Base-by-base conservation (phyloP, 1,140 invertebrate species). In the Neotoxoptera formosana region DNA sequence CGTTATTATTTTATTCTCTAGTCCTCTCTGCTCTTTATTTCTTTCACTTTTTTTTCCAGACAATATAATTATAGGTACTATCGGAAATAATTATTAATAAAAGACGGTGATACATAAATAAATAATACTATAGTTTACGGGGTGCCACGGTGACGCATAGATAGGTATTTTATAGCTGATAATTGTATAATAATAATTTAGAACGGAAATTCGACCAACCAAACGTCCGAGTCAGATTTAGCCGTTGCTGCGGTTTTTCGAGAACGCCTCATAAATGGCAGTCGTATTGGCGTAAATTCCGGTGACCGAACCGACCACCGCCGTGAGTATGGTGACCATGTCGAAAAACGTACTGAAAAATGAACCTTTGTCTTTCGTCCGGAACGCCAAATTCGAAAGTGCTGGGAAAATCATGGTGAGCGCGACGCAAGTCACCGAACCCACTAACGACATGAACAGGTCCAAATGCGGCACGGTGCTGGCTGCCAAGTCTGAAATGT, bases 381-480 rank as follows among this genome's bases (percentile, higher is more conserved):
- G 45, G 34, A 81, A 81, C 56, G 91, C 93, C 60, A 94, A 41
- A 53, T 94, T 91, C 7, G 90, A 88, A 23, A 99, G 95, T 4
- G 98, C 97, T 1, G 98, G 98, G 94, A 99, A 97, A 21, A 99
- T 96, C 1, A 99, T 96, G 0, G 98, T 98, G 86, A 99, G 95
- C 0, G 97, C 97, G 41, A 98, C 98, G 94, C 98, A 98, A 94
- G 97, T 97, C 7, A 99, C 96, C 0, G 98, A 98, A 7, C 98
- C 98, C 81, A 99, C 97, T 67, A 99, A 95, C 0, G 98, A 98
- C 94, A 99, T 99, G 95, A 99, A 97, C 3, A 98, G 95, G 86
- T 97, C 97, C 86, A 99, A 95, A 94, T 98, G 96, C 1, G 98
- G 98, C 90, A 99, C 97, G 1, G 96, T 96, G 93, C 97, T 96